Evolutionary conservation across 2,888 invertebrate genomes (phyloP).

Genomic region (Emmelina monodactyla): DNA sequence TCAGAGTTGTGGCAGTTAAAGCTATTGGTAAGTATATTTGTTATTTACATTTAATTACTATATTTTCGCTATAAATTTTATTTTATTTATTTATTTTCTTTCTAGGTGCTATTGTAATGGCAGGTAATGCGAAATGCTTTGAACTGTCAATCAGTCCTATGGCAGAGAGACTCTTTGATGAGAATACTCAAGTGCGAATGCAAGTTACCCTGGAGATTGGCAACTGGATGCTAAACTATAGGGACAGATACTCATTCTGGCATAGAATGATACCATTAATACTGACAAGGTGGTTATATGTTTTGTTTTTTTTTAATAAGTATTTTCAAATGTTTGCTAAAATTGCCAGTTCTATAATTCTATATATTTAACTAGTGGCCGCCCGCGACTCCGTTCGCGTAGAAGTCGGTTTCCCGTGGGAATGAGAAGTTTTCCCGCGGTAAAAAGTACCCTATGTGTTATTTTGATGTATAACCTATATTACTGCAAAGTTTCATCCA

Average conservation of each 20-base stretch:
- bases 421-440: too few relatives aligned
- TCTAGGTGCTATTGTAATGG: slow-evolving; percentile 68
- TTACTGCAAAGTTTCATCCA: too few relatives aligned
- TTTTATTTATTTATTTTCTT: slow-evolving; percentile 3
- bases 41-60: neutral
- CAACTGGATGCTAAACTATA: slow-evolving; percentile 77
- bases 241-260: slow-evolving; percentile 90
- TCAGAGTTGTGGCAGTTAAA: slow-evolving; percentile 76
- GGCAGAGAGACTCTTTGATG: slow-evolving; percentile 88
- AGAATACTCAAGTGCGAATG: slow-evolving; percentile 77
- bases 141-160: slow-evolving; percentile 79
- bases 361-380: too few relatives aligned
- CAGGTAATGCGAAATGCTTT: slow-evolving; percentile 75
- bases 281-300: slow-evolving; percentile 71
- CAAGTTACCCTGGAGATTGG: slow-evolving; percentile 81
- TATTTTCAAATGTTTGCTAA: too few relatives aligned
- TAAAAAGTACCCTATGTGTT: too few relatives aligned
- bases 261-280: slow-evolving; percentile 84
- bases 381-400: too few relatives aligned
- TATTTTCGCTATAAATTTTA: neutral
- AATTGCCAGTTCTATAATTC: too few relatives aligned
- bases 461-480: too few relatives aligned
- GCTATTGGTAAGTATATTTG: slow-evolving; percentile 68
- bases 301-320: too few relatives aligned
- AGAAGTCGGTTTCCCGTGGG: too few relatives aligned